Base-by-base conservation (phyloP, 1,140 invertebrate species). In the Zophobas morio region DNA sequence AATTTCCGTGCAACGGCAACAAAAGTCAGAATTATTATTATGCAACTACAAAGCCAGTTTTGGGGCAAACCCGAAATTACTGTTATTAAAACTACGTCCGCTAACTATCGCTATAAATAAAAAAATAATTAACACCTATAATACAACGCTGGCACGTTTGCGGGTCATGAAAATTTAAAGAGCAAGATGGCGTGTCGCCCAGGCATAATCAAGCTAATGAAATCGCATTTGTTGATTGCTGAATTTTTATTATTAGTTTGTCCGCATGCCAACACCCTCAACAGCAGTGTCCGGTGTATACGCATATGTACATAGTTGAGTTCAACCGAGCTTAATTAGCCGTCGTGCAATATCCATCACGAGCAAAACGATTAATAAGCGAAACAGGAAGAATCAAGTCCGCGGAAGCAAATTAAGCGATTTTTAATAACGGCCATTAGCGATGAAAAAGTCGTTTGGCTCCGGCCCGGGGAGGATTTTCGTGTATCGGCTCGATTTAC, bases 131-230 rank as follows among this genome's bases (percentile, higher is more conserved):
- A 66, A 42, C 39, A 66, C 60, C 39, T 66, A 66, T 57, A 8
- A 53, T 60, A 37, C 36, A 35, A 60, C 36, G n/a, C 37, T 42
- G 39, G 39, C 39, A 42, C 60, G 39, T 39, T 66, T 66, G 39
- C 37, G 60, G 60, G 60, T 66, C 60, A 66, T 66, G 60, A 66
- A 66, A 66, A 66, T 66, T 66, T 66, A 66, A 66, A 66, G 39
- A 66, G 39, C 37, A 42, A 1, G 39, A 66, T 66, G 60, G 60
- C 60, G 60, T 66, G 60, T 66, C 60, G 33, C 37, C 37, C 37
- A 36, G 37, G 42, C 60, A 42, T 66, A 66, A 66, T 66, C 60
- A 66, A 66, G 60, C 60, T 66, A 66, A 66, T 66, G 60, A 66
- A 66, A 66, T 42, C n/a, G 60, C 39, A 66, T 66, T 66, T 66